Evolutionary conservation across 2,888 invertebrate genomes (phyloP).

Genomic region (Rhingia campestris): DNA sequence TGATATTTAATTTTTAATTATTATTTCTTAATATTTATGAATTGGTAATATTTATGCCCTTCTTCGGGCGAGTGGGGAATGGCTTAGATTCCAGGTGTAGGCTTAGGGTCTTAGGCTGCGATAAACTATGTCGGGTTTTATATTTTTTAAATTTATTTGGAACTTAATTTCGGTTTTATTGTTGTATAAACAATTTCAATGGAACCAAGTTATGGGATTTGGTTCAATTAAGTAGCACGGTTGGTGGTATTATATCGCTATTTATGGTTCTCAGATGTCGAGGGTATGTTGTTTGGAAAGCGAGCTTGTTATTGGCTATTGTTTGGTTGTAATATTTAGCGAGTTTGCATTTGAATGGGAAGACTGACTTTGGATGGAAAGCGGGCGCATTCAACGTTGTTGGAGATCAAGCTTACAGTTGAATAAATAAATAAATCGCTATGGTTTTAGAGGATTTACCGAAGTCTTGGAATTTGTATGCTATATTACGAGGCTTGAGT

Average conservation of each 20-base stretch:
- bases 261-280: neutral
- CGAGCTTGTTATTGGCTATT: constrained; percentile 17
- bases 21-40: constrained; percentile 72
- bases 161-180: constrained; percentile 35
- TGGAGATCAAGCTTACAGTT: no score
- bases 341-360: neutral
- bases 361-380: no score
- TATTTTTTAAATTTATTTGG: constrained; percentile 21
- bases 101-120: neutral
- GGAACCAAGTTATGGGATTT: constrained; percentile 63
- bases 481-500: no score
- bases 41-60: constrained; percentile 66
- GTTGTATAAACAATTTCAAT: constrained; percentile 25
- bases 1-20: constrained; percentile 73
- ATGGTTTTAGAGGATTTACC: no score
- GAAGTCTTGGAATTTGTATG: no score
- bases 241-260: constrained; percentile 42
- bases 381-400: no score
- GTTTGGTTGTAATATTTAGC: neutral
- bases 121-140: constrained; percentile 56
- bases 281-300: neutral
- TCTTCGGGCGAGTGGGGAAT: neutral
- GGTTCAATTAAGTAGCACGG: constrained; percentile 35
- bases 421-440: no score
- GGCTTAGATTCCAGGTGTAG: constrained; percentile 57